Evolutionary conservation across 2,797 vertebrate genomes (phyloP), one percentile per base, ranked within the genome.

Genomic region (Strix occidentalis): DNA sequence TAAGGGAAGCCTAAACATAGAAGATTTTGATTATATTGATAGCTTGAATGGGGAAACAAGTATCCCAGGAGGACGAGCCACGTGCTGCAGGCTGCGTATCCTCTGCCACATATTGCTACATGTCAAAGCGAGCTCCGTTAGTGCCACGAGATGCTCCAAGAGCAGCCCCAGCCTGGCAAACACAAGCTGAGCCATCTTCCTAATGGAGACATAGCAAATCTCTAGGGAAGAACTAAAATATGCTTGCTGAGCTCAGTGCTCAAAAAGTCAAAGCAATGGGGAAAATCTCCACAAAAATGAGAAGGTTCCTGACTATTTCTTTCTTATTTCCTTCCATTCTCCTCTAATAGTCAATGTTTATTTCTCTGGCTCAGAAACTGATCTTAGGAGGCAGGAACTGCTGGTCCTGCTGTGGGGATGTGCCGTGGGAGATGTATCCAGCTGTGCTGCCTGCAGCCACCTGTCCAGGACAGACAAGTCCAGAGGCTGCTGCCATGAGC

Each of bases 51-150:
- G 14, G 37, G 39, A 39, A 86, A 60, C 15, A 33, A 24, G 12
- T 56, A 18, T 53, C 51, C 24, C 43, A 51, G 53, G 21, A 81
- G 24, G 69, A 29, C 26, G 17, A 29, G 25, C n/a, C 66, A 39
- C 0, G 0, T 35, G 69, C 71, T 91, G 39, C 53, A 51, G 48
- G 19, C 45, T 58, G 4, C 2, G 0, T 16, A 9, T 41, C 31
- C 37, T 77, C 69, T 74, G 72, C 41, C 37, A 43, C 10, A 0
- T n/a, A 11, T 33, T 2, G 1, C 8, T 74, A 4, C 9, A 5
- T 5, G n/a, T 57, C 90, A 68, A 64, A 76, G 39, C 35, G 31
- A 82, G 35, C 21, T 68, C 28, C 0, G 0, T 60, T 68, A 64
- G 45, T 41, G 65, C 66, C 50, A 56, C 1, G 0, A 77, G 39